phyloP scores from a whole-genome alignment of 2,797 vertebrate genomes.

The Apogon talboti region DNA sequence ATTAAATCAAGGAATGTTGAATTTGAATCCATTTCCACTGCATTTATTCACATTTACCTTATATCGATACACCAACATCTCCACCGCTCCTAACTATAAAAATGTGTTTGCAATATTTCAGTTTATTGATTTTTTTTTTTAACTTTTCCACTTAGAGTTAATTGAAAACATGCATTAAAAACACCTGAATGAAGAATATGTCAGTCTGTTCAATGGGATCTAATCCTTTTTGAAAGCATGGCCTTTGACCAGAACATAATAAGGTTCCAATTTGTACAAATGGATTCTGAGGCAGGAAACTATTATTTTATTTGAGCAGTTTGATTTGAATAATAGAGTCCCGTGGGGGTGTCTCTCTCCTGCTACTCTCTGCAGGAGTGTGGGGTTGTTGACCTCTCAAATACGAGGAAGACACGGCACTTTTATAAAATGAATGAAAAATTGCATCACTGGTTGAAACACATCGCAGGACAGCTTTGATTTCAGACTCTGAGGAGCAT shows the following conservation, averaged over 20 bases:
- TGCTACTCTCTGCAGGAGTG: slow-evolving; percentile 7
- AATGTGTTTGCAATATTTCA: too few relatives aligned
- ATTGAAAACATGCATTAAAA: too few relatives aligned
- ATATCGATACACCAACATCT: too few relatives aligned
- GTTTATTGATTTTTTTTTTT: too few relatives aligned
- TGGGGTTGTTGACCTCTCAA: background rate
- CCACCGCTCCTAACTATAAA: too few relatives aligned
- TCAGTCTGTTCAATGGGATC: too few relatives aligned
- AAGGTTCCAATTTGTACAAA: background rate
- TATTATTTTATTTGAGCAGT: background rate
- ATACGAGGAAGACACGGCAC: background rate
- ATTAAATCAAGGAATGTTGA: too few relatives aligned
- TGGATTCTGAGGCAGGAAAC: slow-evolving; percentile 4
- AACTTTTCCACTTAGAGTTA: too few relatives aligned
- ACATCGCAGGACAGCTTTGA: background rate
- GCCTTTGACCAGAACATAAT: background rate
- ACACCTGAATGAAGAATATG: too few relatives aligned
- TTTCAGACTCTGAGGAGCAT: slow-evolving; percentile 2
- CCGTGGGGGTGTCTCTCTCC: background rate
- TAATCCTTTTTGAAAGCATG: background rate
- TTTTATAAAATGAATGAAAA: too few relatives aligned
- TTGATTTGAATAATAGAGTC: background rate
- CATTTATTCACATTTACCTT: too few relatives aligned
- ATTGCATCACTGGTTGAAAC: background rate
- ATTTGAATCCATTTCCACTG: too few relatives aligned